Conservation (phyloP, 2,797 vertebrate genomes). For the Pangasius mekongensis region DNA sequence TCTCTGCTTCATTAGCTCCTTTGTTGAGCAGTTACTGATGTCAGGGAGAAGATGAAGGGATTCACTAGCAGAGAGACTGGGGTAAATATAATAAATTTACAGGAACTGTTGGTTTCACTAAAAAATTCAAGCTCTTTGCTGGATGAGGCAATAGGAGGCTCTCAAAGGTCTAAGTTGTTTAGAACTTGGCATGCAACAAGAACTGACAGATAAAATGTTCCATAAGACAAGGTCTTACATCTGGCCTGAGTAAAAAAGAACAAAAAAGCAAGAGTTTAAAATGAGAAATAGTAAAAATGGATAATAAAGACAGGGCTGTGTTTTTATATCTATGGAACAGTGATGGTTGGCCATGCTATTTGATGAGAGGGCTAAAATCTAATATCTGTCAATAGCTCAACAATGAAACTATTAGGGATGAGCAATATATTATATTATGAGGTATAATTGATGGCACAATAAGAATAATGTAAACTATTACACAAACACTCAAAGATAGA, state of each 20-base stretch:
- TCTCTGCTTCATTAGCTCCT: constrained; percentile 79
- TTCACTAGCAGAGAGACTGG: constrained; percentile 63
- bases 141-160: constrained; percentile 53
- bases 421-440: not conserved
- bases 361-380: not conserved
- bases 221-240: not conserved
- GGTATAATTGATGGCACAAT: not conserved
- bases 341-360: not conserved
- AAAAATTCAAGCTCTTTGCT: not conserved
- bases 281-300: not conserved
- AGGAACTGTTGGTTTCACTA: constrained; percentile 21
- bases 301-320: not conserved
- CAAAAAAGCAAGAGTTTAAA: not conserved
- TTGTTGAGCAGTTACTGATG: constrained; percentile 78
- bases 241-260: not conserved
- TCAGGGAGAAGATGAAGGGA: constrained; percentile 77
- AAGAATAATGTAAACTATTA: not conserved
- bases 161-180: constrained; percentile 46
- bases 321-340: not conserved
- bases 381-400: not conserved
- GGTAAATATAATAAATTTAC: constrained; percentile 61
- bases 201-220: not conserved
- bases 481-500: not conserved
- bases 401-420: not conserved
- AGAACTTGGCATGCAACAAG: not conserved